Base-by-base conservation (phyloP, 2,797 vertebrate species). In the Steatocranus sp. region DNA sequence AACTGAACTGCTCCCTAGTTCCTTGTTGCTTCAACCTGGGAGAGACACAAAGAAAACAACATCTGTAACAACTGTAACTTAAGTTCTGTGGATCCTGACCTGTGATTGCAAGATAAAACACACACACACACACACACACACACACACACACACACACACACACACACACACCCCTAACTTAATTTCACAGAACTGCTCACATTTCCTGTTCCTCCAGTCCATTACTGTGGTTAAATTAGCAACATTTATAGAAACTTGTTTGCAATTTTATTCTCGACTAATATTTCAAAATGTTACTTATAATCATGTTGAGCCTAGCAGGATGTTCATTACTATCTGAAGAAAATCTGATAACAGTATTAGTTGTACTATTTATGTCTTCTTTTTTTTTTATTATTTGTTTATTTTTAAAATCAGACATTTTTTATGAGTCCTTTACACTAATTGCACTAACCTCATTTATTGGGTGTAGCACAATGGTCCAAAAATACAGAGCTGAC, bases 1-100 rank as follows among this genome's bases (percentile, higher is more conserved):
- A 97, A 90, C 96, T 97, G 94, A 97, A 97, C 91, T 97, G 96
- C 91, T 96, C 96, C 90, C 96, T 93, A 1, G 96, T 95, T 84
- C 96, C 96, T 88, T 97, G 97, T 88, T 97, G 96, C 90, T 96
- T 97, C 89, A 97, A 94, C 88, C 97, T 97, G 88, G 82, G 36
- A 51, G 50, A 66, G 20, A 82, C 27, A 88, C 53, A 91, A 20
- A 82, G 43, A 91, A 30, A 75, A 80, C 17, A 77, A 83, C 49
- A 81, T 87, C 54, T 87, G 87, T 75, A 48, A 82, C 46, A 50
- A 25, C 34, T 46, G 58, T 23, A 41, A 76, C 9, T 66, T 56
- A 49, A 32, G 9, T 41, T 49, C 15, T 75, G 27, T 36, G 6
- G 27, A 7, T 68, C 51, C n/a, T 14, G 70, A 53, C 15, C 4